Evolutionary conservation across 2,113 vertebrate species (phyloP), one percentile per base, ranked within the genome.

Genomic region (Natator depressus): DNA sequence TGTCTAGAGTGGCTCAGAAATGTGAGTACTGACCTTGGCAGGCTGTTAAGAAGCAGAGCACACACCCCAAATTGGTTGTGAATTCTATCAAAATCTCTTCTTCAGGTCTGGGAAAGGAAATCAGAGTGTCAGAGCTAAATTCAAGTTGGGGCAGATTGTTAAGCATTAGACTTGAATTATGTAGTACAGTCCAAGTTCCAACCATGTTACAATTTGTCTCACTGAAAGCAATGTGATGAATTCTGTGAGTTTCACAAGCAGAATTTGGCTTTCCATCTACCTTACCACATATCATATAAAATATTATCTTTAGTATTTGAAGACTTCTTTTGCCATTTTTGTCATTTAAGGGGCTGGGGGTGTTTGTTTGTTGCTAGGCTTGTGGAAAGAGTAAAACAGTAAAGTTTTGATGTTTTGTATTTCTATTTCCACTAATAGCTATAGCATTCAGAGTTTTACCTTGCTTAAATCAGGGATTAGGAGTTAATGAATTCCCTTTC

Each of bases 191-290:
- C 12, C 10, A 25, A 0, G 76, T 94, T 86, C 13, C 55, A 78
- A 25, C 16, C 27, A n/a, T 88, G 10, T 65, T 93, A 55, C 54
- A 93, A 92, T 92, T 87, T 90, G 91, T 55, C 80, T 84, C 86
- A 90, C 25, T 82, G 53, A 54, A 93, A 90, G 9, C 93, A 95
- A 94, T 24, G 54, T 17, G 54, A 89, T 79, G 24, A 55, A 55
- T 55, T 55, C 24, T 24, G 17, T 38, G 84, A 76, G 31, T 62
- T 91, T 55, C 76, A 11, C 55, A 91, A 89, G 14, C 1, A 91
- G 84, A 53, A 80, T 84, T 89, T 89, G 53, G 17, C 72, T 65
- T 7, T 0, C 35, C 62, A 78, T 91, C 51, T 78, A 6, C 54
- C 35, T 31, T 79, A 79, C 27, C 29, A 79, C 29, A 50, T 31